These are phyloP conservation scores for Dolichotis patagonum DNA, from an alignment of 2,113 vertebrate genomes.

Conservation along the genomic window DNA sequence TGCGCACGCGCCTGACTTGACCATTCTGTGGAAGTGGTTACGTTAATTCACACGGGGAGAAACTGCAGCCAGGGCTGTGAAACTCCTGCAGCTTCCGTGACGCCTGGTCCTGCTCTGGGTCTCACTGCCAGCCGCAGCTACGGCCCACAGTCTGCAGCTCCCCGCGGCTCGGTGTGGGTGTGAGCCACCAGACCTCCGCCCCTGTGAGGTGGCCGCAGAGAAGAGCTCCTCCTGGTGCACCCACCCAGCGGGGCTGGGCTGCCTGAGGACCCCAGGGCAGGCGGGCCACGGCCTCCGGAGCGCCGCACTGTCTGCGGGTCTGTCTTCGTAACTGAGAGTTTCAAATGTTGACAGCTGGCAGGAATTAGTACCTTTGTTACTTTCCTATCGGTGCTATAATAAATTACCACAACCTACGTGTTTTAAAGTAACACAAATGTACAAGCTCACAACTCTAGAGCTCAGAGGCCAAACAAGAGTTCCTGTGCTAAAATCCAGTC, in stretches of 20 bases:
- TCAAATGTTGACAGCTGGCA: background rate
- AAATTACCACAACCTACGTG: background rate
- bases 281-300: background rate
- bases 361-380: background rate
- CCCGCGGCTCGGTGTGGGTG: accelerated
- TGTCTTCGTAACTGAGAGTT: background rate
- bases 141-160: background rate
- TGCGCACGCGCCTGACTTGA: background rate
- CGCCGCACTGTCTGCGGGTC: accelerated
- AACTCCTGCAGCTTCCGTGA: background rate
- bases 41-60: background rate
- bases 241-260: background rate
- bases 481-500: background rate
- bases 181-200: too few species aligned
- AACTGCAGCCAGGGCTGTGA: too few species aligned
- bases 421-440: background rate
- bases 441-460: background rate
- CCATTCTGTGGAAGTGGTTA: background rate
- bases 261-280: background rate
- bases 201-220: background rate
- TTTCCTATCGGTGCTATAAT: background rate
- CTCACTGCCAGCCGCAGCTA: background rate
- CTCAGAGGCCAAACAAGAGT: background rate
- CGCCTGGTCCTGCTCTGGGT: background rate
- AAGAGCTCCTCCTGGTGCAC: background rate